A percentile compares a stretch with the other conserved stretches of the same genome.
These are phyloP conservation scores for Bothrops jararaca DNA, from an alignment of 2,113 vertebrate species.

Conservation along the genomic window DNA sequence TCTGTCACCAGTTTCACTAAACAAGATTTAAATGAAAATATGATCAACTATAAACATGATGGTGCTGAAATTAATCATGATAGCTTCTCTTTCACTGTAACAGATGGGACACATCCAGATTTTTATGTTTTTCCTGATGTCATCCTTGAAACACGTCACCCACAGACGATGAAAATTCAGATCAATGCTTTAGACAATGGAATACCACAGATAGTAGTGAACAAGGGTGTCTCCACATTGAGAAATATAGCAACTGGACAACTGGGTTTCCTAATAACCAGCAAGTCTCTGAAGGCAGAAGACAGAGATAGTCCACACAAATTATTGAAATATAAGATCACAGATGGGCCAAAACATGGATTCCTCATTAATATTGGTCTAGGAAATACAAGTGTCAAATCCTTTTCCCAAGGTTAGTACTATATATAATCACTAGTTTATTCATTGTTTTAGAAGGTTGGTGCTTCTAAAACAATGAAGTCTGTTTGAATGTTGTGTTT, in stretches of 20 bases:
- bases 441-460: background rate
- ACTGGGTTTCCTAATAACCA: conserved; percentile 64
- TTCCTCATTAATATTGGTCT: conserved; percentile 70
- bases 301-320: conserved; percentile 58
- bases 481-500: background rate
- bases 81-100: conserved; percentile 68
- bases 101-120: conserved; percentile 59
- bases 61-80: conserved; percentile 59
- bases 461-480: background rate
- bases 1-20: conserved; percentile 64
- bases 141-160: conserved; percentile 48
- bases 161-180: conserved; percentile 63
- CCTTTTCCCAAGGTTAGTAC: conserved; percentile 79
- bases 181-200: conserved; percentile 54
- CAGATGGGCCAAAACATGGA: conserved; percentile 71
- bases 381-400: conserved; percentile 68
- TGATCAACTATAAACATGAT: conserved; percentile 64
- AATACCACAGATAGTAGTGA: conserved; percentile 57
- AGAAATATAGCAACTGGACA: conserved; percentile 52
- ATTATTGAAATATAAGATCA: conserved; percentile 75
- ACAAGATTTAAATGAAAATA: conserved; percentile 64
- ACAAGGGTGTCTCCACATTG: conserved; percentile 54
- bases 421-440: background rate
- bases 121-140: conserved; percentile 64
- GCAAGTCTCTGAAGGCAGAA: conserved; percentile 60